Evolutionary conservation across 2,888 invertebrate species (phyloP).

Genomic region (Lottia scabra): DNA sequence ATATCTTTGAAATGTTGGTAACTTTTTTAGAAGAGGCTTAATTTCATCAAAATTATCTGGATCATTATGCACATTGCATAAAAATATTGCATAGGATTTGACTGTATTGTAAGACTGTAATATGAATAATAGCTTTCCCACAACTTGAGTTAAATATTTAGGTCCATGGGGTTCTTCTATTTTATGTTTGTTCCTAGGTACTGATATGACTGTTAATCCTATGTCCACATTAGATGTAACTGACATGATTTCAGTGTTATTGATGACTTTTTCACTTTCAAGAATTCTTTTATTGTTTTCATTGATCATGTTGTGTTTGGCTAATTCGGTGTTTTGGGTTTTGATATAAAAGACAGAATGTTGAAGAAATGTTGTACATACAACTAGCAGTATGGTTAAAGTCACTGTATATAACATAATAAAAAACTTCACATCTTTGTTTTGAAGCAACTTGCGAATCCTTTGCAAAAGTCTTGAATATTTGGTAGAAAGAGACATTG

Average conservation of each 20-base stretch:
- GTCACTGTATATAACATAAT: too few species aligned
- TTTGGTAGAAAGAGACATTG: too few species aligned
- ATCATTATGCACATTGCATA: constrained; percentile 59
- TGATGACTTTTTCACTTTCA: constrained; percentile 25
- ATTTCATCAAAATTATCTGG: constrained; percentile 49
- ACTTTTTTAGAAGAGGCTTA: constrained; percentile 29
- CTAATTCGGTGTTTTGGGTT: too few species aligned
- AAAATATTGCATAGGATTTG: constrained; percentile 34
- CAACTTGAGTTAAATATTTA: constrained; percentile 54
- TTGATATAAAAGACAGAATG: too few species aligned
- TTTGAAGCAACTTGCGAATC: too few species aligned
- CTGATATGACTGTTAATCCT: constrained; percentile 52
- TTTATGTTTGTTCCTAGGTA: constrained; percentile 46
- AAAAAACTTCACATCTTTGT: too few species aligned
- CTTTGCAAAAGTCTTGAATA: too few species aligned
- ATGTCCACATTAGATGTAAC: constrained; percentile 16
- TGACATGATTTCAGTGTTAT: background rate
- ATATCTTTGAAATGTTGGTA: constrained; percentile 46
- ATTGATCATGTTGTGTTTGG: constrained; percentile 21
- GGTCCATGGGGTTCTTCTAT: constrained; percentile 44
- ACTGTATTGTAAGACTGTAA: constrained; percentile 23
- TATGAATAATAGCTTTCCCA: constrained; percentile 38
- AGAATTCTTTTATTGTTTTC: constrained; percentile 36
- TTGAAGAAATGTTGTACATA: too few species aligned
- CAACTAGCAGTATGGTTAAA: too few species aligned